Conservation (phyloP, 2,797 vertebrate species). For the Dendrocincla tyrannina region DNA sequence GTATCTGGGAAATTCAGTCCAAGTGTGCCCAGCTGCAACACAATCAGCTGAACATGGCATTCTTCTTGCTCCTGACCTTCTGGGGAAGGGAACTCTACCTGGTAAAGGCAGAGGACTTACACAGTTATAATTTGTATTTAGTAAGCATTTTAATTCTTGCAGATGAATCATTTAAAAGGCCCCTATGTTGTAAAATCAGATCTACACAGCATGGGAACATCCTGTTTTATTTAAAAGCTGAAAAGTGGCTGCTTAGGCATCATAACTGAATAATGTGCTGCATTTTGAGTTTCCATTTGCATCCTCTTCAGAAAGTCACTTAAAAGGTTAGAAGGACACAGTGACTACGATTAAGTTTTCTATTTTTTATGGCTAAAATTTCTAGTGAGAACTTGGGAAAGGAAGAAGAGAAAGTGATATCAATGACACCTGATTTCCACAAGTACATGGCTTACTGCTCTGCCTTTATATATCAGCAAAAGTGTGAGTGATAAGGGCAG, state of each 20-base stretch:
- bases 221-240: background rate
- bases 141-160: background rate
- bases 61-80: background rate
- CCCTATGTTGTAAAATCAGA: background rate
- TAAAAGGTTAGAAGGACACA: background rate
- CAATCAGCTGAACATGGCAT: background rate
- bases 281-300: background rate
- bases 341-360: background rate
- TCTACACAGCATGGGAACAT: background rate
- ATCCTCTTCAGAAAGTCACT: background rate
- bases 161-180: background rate
- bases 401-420: background rate
- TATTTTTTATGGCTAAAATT: background rate
- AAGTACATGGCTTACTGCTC: background rate
- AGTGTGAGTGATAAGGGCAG: background rate
- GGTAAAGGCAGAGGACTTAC: background rate
- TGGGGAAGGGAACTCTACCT: background rate
- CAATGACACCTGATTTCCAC: background rate
- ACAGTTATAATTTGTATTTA: background rate
- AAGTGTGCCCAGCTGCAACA: background rate
- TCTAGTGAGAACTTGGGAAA: background rate
- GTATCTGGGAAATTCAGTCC: background rate
- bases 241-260: background rate
- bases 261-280: background rate
- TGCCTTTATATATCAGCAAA: background rate